These are phyloP conservation scores for Pogona vitticeps DNA, from an alignment of 2,113 vertebrate genomes.

Conservation along the genomic window DNA sequence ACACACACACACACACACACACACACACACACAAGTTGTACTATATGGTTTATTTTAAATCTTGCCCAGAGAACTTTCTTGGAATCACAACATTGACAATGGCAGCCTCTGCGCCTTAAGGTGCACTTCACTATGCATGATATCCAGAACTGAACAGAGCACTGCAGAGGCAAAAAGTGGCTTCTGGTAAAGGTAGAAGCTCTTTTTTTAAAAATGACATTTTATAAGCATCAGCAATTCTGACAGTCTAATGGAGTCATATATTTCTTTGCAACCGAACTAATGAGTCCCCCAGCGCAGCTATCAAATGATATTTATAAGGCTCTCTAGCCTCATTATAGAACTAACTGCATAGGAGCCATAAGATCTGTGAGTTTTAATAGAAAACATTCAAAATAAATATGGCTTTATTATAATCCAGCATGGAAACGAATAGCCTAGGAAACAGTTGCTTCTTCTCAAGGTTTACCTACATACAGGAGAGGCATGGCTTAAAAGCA, in stretches of 20 bases:
- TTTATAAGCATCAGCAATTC: slow-evolving; percentile 72
- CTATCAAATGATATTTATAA: slow-evolving; percentile 82
- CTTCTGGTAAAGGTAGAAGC: slow-evolving; percentile 60
- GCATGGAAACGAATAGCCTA: slow-evolving; percentile 37
- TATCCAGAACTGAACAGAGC: neutral
- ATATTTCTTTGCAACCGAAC: slow-evolving; percentile 75
- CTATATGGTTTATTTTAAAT: slow-evolving; percentile 45
- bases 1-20: too few relatives aligned
- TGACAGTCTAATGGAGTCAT: slow-evolving; percentile 73
- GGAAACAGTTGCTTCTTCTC: neutral
- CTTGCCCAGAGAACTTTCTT: slow-evolving; percentile 56
- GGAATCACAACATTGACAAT: slow-evolving; percentile 62
- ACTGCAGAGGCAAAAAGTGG: slow-evolving; percentile 65
- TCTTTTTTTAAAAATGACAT: slow-evolving; percentile 73
- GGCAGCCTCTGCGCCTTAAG: slow-evolving; percentile 57
- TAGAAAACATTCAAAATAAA: slow-evolving; percentile 71
- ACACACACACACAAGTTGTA: neutral
- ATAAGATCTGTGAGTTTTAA: slow-evolving; percentile 67
- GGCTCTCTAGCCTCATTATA: slow-evolving; percentile 77
- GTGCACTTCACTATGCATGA: slow-evolving; percentile 40
- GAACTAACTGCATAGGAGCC: slow-evolving; percentile 70
- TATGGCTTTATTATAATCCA: slow-evolving; percentile 65
- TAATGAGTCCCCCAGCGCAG: slow-evolving; percentile 78
- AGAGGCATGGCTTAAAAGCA: neutral
- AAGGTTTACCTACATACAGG: neutral